Percentiles rank a stretch among this genome's conserved stretches.
Conservation (phyloP, 2,113 vertebrate genomes). For the Cinclus mexicanus region DNA sequence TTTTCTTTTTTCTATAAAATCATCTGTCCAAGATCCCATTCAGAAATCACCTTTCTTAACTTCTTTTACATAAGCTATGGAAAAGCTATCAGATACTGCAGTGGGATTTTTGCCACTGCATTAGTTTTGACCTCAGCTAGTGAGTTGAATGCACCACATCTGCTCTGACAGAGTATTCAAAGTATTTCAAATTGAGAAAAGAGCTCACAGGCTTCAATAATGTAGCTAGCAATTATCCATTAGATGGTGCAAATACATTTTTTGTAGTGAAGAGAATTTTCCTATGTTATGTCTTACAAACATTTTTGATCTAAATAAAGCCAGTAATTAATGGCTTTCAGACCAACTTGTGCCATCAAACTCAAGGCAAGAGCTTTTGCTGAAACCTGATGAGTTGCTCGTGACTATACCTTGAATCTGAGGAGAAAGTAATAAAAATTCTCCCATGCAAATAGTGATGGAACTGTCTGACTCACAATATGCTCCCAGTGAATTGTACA, state of each 20-base stretch:
- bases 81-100: background rate
- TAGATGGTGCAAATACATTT: background rate
- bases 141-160: background rate
- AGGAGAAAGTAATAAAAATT: background rate
- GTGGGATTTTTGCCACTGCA: background rate
- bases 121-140: background rate
- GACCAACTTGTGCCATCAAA: background rate
- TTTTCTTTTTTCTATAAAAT: background rate
- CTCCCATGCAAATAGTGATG: background rate
- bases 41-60: background rate
- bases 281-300: background rate
- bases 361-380: background rate
- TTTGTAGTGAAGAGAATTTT: background rate
- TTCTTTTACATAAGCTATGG: background rate
- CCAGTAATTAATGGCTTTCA: background rate
- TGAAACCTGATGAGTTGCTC: background rate
- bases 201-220: background rate
- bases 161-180: background rate
- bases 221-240: background rate
- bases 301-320: background rate
- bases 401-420: background rate
- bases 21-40: background rate
- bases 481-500: background rate
- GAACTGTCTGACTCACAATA: background rate
- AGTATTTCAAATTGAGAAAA: background rate